Percentiles rank a stretch among this genome's conserved stretches.
Evolutionary conservation across 2,888 invertebrate species (phyloP).

Genomic region (Geophilus truncorum): DNA sequence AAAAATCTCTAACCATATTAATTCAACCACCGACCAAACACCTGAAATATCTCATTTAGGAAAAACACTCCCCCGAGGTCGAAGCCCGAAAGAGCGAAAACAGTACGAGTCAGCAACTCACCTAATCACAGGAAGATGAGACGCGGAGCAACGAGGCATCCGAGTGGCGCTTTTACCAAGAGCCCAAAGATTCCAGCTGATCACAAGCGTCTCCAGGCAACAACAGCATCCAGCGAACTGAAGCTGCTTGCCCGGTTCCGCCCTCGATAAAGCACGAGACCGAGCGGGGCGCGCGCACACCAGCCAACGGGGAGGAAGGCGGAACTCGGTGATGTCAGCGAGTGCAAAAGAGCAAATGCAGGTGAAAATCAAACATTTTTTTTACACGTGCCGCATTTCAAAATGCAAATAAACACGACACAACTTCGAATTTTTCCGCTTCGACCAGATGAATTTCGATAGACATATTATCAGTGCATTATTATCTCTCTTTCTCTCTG

Average conservation of each 20-base stretch:
- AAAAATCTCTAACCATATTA: neutral
- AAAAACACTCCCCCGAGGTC: neutral
- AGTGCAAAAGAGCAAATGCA: slow-evolving; percentile 10
- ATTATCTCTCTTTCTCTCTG: no score
- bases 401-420: no score
- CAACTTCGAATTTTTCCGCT: no score
- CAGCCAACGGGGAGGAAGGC: slow-evolving; percentile 15
- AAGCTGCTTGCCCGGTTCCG: slow-evolving; percentile 27
- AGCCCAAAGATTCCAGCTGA: slow-evolving; percentile 27
- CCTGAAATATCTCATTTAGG: neutral
- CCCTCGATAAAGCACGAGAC: slow-evolving; percentile 12
- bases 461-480: no score
- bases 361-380: slow-evolving; percentile 9
- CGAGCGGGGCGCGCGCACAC: slow-evolving; percentile 25
- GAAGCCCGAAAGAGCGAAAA: neutral
- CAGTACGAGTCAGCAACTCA: neutral
- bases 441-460: no score
- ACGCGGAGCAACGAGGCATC: neutral
- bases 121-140: slow-evolving; percentile 25
- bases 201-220: slow-evolving; percentile 27
- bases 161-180: slow-evolving; percentile 23
- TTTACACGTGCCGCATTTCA: no score
- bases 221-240: slow-evolving; percentile 25
- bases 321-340: slow-evolving; percentile 7
- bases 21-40: neutral